Conservation (phyloP, 1,140 invertebrate species). For the Orchestia grillus region DNA sequence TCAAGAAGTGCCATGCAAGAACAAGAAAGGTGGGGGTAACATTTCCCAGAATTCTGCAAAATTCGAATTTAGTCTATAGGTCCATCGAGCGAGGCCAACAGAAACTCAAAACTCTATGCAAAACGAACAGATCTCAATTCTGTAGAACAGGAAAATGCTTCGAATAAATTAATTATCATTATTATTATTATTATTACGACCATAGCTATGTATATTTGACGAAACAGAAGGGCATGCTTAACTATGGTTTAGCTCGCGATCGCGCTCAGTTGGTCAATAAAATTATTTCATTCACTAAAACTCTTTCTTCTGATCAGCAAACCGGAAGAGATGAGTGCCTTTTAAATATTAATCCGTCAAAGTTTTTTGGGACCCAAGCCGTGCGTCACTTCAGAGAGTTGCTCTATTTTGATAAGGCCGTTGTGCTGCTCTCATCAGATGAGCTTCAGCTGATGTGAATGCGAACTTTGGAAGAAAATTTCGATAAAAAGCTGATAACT, state of each 20-base stretch:
- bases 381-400: no score
- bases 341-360: no score
- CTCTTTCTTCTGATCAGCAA: no score
- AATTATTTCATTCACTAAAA: no score
- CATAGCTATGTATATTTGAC: background rate
- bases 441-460: no score
- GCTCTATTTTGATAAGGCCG: no score
- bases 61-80: background rate
- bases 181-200: background rate
- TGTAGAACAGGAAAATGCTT: background rate
- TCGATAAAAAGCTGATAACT: background rate
- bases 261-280: no score
- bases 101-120: background rate
- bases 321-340: no score
- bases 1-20: background rate
- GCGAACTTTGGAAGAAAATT: no score
- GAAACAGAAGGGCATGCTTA: background rate
- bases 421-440: no score
- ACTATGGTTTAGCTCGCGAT: background rate
- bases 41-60: background rate
- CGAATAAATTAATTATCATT: background rate
- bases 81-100: background rate
- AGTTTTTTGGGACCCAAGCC: no score
- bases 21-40: background rate
- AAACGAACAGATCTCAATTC: background rate